Percentiles rank a stretch among this genome's conserved stretches.
These are phyloP conservation scores for Cephus rjabovi DNA, from an alignment of 2,888 invertebrate genomes.

Conservation along the genomic window DNA sequence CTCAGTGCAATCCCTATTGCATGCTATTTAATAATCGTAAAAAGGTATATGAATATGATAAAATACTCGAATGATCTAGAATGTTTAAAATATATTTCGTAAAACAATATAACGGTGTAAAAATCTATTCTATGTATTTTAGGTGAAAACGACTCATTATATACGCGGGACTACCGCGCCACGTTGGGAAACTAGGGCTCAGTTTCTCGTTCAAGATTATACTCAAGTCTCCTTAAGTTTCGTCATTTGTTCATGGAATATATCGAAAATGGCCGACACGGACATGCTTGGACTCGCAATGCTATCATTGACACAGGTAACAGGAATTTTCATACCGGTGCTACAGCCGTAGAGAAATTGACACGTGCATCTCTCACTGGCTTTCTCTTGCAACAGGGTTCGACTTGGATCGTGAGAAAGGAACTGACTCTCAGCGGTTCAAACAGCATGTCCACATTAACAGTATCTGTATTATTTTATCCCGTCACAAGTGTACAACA, in stretches of 20 bases:
- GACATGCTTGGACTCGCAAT: constrained; percentile 69
- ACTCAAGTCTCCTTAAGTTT: constrained; percentile 68
- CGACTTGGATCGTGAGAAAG: constrained; percentile 53
- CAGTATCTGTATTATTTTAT: constrained; percentile 67
- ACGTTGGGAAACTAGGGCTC: constrained; percentile 68
- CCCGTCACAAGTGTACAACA: constrained; percentile 63
- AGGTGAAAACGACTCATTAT: constrained; percentile 70
- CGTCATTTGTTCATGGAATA: constrained; percentile 70
- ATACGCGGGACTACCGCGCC: constrained; percentile 66
- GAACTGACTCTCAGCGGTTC: constrained; percentile 56
- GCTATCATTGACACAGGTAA: constrained; percentile 65
- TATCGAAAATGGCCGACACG: constrained; percentile 66
- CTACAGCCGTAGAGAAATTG: constrained; percentile 2
- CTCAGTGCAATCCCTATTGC: constrained; percentile 69
- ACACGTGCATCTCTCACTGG: neutral
- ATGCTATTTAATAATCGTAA: constrained; percentile 69
- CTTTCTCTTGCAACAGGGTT: constrained; percentile 41
- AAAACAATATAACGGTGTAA: neutral
- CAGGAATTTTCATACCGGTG: constrained; percentile 8
- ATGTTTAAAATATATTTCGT: neutral
- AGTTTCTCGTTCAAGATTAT: constrained; percentile 69
- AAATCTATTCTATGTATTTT: constrained; percentile 24
- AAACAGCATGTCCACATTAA: constrained; percentile 59
- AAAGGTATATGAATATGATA: constrained; percentile 59
- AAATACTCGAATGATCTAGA: neutral